phyloP scores from a whole-genome alignment of 2,113 vertebrate genomes.

The Scalopus aquaticus region DNA sequence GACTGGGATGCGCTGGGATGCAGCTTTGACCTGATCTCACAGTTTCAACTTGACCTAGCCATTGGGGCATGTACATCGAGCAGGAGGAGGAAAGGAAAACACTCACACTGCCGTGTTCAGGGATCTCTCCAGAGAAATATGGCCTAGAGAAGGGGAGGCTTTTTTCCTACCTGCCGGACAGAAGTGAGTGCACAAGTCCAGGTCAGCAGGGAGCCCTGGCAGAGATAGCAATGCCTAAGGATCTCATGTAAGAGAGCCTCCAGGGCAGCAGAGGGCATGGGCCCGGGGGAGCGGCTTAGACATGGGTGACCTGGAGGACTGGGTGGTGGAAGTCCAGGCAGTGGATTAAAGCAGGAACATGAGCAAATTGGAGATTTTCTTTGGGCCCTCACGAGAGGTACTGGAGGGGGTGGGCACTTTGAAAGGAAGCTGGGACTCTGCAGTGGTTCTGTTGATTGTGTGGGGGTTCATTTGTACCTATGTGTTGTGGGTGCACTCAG shows the following conservation, averaged over 20 bases:
- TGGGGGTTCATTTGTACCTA: not conserved
- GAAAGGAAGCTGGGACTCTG: not conserved
- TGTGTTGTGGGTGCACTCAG: not conserved
- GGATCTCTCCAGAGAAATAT: not conserved
- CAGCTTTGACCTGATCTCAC: not conserved
- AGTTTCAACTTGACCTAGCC: not conserved
- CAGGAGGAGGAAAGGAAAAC: not conserved
- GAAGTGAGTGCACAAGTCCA: not conserved
- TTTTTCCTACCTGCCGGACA: not conserved
- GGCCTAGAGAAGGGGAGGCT: not conserved
- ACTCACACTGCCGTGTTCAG: not conserved
- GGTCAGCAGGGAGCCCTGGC: not conserved
- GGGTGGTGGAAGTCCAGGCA: not conserved
- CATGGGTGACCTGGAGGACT: not conserved
- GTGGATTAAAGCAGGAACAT: not conserved
- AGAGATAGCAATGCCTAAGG: not conserved
- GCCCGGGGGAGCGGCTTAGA: rapidly evolving
- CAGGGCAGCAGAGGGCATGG: not conserved
- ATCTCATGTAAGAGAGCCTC: not conserved
- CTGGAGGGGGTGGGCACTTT: not conserved
- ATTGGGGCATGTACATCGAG: not conserved
- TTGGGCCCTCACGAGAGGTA: not conserved
- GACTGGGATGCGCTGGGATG: no score
- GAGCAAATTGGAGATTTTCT: not conserved
- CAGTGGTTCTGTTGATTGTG: not conserved